Evolutionary conservation across 92 coral and sea anemone species (phyloP), one percentile per base, ranked within the genome.

Genomic region (Parazoanthus swiftii): DNA sequence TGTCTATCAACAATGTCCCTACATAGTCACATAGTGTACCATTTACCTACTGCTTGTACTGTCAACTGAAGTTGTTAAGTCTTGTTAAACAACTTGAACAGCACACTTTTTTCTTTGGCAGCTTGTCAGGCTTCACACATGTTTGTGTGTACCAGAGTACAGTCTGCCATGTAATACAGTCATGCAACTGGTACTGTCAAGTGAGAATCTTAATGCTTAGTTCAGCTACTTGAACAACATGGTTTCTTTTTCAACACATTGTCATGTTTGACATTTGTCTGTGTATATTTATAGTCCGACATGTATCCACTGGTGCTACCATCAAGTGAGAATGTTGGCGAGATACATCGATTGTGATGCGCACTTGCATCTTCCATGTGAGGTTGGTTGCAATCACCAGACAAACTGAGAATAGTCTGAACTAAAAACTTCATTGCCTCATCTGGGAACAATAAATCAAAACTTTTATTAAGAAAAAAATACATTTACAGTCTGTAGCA

Each of bases 381-480:
- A 54, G 98, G 98, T 76, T 75, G 88, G 80, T 82, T 81, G 79
- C 93, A 85, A 25, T 91, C 92, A 51, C 94, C 95, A 26, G 98
- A 91, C 8, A 93, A 58, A 79, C 93, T 90, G 16, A 96, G 90
- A n/a, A 96, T 96, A 54, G 95, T 92, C 82, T 95, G 93, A 21
- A 96, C 94, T 77, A 95, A 87, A 67, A 92, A 89, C 65, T 87
- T 90, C 96, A 96, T 93, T 72, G 98, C 94, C 51, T 91, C 90
- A 83, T 92, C 98, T 95, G 89, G 38, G 39, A 74, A 21, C 75
- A 73, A 54, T 13, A 13, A 18, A 54, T 3, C 59, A 54, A 14
- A 11, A 54, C 18, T 11, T 11, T 54, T 54, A 54, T 11, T 54
- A n/a, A n/a, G n/a, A n/a, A n/a, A n/a, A n/a, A n/a, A n/a, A n/a